Base-by-base conservation (phyloP, 2,797 vertebrate genomes). In the Hippoglossus hippoglossus region DNA sequence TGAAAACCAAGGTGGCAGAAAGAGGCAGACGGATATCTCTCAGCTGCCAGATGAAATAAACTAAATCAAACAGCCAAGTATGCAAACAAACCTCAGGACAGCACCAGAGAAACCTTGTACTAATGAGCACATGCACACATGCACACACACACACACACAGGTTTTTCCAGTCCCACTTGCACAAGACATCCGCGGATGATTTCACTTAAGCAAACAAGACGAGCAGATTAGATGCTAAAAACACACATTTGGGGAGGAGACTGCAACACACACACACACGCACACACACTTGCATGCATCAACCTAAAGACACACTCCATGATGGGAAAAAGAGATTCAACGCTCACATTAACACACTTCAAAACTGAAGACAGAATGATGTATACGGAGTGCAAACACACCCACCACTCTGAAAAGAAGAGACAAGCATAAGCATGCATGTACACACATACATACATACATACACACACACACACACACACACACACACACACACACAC, bases 161-260 rank as follows among this genome's bases (percentile, higher is more conserved):
- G 85, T 88, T 89, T 87, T 87, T 89, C 88, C 78, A 72, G 89
- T 88, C 76, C 52, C 54, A 16, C 54, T 10, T 65, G 41, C 71
- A 69, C 64, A 69, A 80, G 75, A 66, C 73, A 77, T 54, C 69
- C 54, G 19, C 47, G 67, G 75, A 77, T 76, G 85, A 82, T 79
- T 87, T 90, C 57, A 76, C 85, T 86, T 83, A 76, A 80, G 75
- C 67, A 87, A 85, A 88, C 62, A 19, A 70, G 77, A 75, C 41
- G 36, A 3, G 34, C 64, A 77, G 81, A 87, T 84, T 79, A 87
- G 74, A 84, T 22, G 7, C 31, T 64, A 55, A 80, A 49, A 80
- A 75, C 75, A 77, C 73, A 83, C 67, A 77, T 70, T 69, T 16
- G 26, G 28, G 52, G 52, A 55, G 54, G 67, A 80, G 74, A 63